Evolutionary conservation across 1,140 invertebrate species (phyloP).

Genomic region (Antheraea pernyi): DNA sequence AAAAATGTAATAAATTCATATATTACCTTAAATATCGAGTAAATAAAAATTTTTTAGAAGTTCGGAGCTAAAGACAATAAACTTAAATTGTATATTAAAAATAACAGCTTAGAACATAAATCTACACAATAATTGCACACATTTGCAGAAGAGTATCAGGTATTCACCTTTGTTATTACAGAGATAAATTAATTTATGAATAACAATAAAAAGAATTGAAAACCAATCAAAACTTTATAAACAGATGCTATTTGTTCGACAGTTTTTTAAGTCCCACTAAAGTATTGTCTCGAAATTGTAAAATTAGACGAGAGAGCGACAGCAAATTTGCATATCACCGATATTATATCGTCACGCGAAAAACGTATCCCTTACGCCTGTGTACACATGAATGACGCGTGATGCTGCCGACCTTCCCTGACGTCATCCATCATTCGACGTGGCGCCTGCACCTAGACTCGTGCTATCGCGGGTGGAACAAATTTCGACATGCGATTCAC

Average conservation of each 20-base stretch:
- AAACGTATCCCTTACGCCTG: slow-evolving; percentile 78
- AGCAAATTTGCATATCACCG: slow-evolving; percentile 76
- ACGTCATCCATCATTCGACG: slow-evolving; percentile 78
- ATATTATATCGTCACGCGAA: slow-evolving; percentile 78
- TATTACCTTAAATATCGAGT: too few relatives aligned
- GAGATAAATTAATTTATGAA: background rate
- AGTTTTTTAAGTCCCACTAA: background rate
- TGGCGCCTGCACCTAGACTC: slow-evolving; percentile 77
- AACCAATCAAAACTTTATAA: background rate
- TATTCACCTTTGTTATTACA: background rate
- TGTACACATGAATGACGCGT: slow-evolving; percentile 78
- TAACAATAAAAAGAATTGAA: background rate
- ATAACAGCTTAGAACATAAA: too few relatives aligned
- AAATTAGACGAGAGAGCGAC: slow-evolving; percentile 53
- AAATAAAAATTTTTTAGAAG: too few relatives aligned
- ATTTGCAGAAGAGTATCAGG: background rate
- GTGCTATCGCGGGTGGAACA: slow-evolving; percentile 69
- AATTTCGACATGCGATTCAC: slow-evolving; percentile 17
- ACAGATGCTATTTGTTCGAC: background rate
- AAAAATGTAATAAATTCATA: too few relatives aligned
- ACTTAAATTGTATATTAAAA: too few relatives aligned
- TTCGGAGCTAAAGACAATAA: too few relatives aligned
- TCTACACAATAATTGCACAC: background rate
- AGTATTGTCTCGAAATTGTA: slow-evolving; percentile 9
- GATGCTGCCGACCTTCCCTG: slow-evolving; percentile 76